Conservation (phyloP, 2,888 invertebrate species). For the Dicycla oo region DNA sequence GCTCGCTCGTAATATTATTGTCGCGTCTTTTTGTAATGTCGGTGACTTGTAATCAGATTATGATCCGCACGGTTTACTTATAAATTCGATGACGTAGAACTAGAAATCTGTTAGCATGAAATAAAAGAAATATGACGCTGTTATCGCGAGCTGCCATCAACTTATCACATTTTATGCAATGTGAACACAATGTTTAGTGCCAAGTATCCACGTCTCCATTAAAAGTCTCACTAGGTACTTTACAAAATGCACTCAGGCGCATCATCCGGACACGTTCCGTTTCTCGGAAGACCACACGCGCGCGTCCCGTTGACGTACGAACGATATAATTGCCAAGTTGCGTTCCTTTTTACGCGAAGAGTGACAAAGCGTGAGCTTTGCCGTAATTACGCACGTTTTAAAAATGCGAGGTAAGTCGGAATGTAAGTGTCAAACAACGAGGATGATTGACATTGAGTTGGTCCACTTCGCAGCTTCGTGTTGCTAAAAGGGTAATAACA, state of each 20-base stretch:
- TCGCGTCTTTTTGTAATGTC: constrained; percentile 57
- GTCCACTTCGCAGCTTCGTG: constrained; percentile 11
- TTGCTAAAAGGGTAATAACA: constrained; percentile 10
- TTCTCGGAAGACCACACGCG: constrained; percentile 73
- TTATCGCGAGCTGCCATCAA: constrained; percentile 15
- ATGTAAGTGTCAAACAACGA: constrained; percentile 48
- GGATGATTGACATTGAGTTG: constrained; percentile 49
- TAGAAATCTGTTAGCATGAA: constrained; percentile 2
- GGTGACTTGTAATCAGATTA: constrained; percentile 37
- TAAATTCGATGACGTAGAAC: constrained; percentile 2
- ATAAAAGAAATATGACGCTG: constrained; percentile 14
- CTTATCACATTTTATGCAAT: constrained; percentile 26
- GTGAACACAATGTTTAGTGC: constrained; percentile 30
- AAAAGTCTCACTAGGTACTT: constrained; percentile 53
- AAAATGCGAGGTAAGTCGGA: constrained; percentile 54
- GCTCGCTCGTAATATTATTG: constrained; percentile 54
- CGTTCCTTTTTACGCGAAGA: constrained; percentile 61
- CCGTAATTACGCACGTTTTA: constrained; percentile 59
- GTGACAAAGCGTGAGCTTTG: constrained; percentile 57
- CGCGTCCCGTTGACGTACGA: constrained; percentile 68
- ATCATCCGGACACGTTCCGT: constrained; percentile 64
- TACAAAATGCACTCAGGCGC: constrained; percentile 65
- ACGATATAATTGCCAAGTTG: constrained; percentile 71
- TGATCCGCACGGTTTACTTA: constrained; percentile 36
- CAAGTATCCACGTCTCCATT: constrained; percentile 46